phyloP scores from a whole-genome alignment of 2,797 vertebrate genomes.

The Eospalax fontanierii region DNA sequence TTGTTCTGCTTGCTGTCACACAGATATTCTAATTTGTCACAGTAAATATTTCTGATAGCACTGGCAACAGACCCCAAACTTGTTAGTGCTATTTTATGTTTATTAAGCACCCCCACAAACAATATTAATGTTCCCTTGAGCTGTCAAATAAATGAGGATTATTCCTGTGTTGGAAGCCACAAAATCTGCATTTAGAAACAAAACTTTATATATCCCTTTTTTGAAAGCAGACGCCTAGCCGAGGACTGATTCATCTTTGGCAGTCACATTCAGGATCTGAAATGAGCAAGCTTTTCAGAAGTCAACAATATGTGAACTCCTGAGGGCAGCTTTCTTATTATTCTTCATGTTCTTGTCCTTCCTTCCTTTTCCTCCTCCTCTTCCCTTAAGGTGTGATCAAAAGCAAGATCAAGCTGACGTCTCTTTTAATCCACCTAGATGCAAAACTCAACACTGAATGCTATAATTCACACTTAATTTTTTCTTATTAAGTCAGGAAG shows the following conservation, averaged over 20 bases:
- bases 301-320: conserved; percentile 9
- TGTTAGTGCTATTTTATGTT: conserved; percentile 38
- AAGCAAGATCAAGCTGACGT: not conserved
- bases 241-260: conserved; percentile 57
- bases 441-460: conserved; percentile 1
- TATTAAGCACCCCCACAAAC: not conserved
- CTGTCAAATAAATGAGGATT: conserved; percentile 51
- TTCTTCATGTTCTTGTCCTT: too few species aligned
- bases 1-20: not conserved
- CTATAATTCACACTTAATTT: not conserved
- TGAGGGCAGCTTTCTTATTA: too few species aligned
- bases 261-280: conserved; percentile 20
- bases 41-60: conserved; percentile 1
- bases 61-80: not conserved
- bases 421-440: not conserved
- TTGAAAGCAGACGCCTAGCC: not conserved
- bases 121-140: not conserved
- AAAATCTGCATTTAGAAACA: conserved; percentile 46
- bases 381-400: not conserved
- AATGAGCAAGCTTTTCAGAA: conserved; percentile 21
- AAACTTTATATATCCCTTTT: not conserved
- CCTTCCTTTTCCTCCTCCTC: not conserved
- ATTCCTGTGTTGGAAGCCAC: not conserved
- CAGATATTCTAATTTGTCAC: conserved; percentile 23
- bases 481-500: not conserved